These are phyloP conservation scores for Anguilla rostrata DNA, from an alignment of 2,113 vertebrate genomes.

Conservation along the genomic window DNA sequence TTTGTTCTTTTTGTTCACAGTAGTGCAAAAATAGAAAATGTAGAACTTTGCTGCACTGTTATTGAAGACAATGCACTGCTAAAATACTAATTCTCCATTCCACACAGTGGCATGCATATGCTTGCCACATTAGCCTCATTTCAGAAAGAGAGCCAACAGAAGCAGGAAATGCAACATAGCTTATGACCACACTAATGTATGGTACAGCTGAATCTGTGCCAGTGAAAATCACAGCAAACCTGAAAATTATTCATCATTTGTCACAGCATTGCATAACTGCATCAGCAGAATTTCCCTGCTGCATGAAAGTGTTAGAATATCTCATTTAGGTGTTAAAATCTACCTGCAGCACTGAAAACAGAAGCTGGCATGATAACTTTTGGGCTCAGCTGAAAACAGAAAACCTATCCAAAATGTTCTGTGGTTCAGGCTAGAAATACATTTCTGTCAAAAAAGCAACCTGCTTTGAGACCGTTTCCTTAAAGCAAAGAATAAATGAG, in stretches of 20 bases:
- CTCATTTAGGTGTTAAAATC: background rate
- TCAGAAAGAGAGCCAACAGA: background rate
- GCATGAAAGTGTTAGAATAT: background rate
- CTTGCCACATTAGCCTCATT: background rate
- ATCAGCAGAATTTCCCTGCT: background rate
- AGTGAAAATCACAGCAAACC: background rate
- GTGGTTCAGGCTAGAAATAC: background rate
- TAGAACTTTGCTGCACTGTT: no score
- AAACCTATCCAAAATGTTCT: background rate
- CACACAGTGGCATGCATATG: no score
- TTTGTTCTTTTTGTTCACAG: no score
- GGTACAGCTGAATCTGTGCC: background rate
- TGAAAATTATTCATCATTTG: background rate
- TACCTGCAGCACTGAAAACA: background rate
- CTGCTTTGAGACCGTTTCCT: slow-evolving; percentile 11
- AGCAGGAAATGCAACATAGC: background rate
- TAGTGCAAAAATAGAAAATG: no score
- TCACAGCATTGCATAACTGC: background rate
- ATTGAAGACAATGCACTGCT: no score
- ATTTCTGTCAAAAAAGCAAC: slow-evolving; percentile 1
- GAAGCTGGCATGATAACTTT: background rate
- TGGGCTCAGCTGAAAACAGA: background rate
- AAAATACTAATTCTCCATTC: no score
- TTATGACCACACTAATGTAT: no score
- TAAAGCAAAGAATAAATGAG: slow-evolving; percentile 1